Evolutionary conservation across 2,888 invertebrate genomes (phyloP).

Genomic region (Melitaea athalia): DNA sequence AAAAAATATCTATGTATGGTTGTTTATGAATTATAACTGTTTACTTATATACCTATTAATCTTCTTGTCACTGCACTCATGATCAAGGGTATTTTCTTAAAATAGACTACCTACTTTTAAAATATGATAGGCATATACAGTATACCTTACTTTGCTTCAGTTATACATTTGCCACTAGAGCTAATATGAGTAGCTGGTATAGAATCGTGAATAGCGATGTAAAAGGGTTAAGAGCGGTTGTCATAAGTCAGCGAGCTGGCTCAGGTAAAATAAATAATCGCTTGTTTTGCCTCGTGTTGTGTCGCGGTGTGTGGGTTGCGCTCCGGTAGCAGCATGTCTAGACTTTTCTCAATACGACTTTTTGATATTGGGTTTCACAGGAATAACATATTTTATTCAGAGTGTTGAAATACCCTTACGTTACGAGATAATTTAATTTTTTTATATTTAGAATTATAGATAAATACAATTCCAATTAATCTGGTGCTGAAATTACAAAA

Average conservation of each 20-base stretch:
- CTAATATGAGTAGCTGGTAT: slow-evolving; percentile 38
- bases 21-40: neutral
- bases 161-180: slow-evolving; percentile 33
- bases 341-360: slow-evolving; percentile 44
- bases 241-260: slow-evolving; percentile 61
- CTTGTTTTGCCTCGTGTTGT: slow-evolving; percentile 45
- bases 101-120: slow-evolving; percentile 12
- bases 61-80: neutral
- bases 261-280: slow-evolving; percentile 58
- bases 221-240: slow-evolving; percentile 52
- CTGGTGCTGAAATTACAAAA: too few relatives aligned
- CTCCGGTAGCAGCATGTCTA: slow-evolving; percentile 48
- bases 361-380: slow-evolving; percentile 22
- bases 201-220: slow-evolving; percentile 47
- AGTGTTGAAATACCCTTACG: slow-evolving; percentile 6
- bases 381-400: slow-evolving; percentile 23
- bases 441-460: too few relatives aligned
- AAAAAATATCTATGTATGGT: too few relatives aligned
- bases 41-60: neutral
- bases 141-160: slow-evolving; percentile 21
- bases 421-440: too few relatives aligned
- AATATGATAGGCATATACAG: slow-evolving; percentile 23
- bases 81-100: neutral
- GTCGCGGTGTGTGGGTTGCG: slow-evolving; percentile 52
- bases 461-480: too few relatives aligned